A percentile compares a stretch with the other conserved stretches of the same genome.
These are phyloP conservation scores for Silurus lanzhouensis DNA, from an alignment of 2,797 vertebrate genomes.

Conservation along the genomic window DNA sequence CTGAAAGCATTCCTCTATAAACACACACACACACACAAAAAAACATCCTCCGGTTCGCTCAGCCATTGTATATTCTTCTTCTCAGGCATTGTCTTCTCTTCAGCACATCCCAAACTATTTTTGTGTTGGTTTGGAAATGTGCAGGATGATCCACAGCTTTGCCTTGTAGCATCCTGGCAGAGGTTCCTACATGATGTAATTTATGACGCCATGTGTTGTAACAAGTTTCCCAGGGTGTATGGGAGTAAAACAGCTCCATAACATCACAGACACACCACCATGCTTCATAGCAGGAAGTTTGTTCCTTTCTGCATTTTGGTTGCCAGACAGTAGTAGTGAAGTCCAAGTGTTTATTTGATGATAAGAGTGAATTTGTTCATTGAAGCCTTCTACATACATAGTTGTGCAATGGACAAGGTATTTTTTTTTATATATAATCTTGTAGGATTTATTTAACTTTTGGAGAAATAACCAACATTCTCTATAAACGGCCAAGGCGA, in stretches of 20 bases:
- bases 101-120: not conserved
- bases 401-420: not conserved
- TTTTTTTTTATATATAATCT: not conserved
- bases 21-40: not conserved
- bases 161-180: not conserved
- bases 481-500: not conserved
- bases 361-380: not conserved
- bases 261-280: not conserved
- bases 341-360: constrained; percentile 10
- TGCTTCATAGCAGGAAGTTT: not conserved
- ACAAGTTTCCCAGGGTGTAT: constrained; percentile 7
- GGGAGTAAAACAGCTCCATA: constrained; percentile 8
- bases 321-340: not conserved
- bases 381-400: not conserved
- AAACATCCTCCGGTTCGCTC: not conserved
- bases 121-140: not conserved
- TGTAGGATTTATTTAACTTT: not conserved
- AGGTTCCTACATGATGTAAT: not conserved
- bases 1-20: not conserved
- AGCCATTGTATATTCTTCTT: not conserved
- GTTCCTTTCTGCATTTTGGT: not conserved
- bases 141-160: not conserved
- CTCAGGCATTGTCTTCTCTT: not conserved
- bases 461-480: not conserved
- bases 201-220: constrained; percentile 16